Conservation (phyloP, 2,113 vertebrate species). For the Chlamydotis undulata region DNA sequence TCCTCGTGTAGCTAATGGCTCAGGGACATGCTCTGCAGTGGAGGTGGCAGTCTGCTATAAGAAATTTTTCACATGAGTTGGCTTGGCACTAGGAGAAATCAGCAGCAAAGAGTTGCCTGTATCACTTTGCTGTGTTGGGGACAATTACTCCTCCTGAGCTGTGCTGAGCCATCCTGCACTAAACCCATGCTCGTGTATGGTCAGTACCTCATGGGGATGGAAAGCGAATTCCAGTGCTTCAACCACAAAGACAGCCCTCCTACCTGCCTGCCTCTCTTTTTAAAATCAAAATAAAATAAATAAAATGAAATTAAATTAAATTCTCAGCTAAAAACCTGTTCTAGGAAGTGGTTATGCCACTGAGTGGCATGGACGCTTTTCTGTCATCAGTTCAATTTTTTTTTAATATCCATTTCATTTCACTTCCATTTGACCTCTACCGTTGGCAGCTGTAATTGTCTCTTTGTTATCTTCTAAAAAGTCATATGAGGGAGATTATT, state of each 20-base stretch:
- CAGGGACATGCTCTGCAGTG: neutral
- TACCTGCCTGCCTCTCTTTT: neutral
- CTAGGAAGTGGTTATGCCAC: neutral
- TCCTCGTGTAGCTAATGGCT: neutral
- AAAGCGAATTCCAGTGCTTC: neutral
- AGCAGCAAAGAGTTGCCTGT: neutral
- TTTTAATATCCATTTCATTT: slow-evolving; percentile 12
- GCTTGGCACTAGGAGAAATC: neutral
- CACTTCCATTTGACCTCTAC: slow-evolving; percentile 12
- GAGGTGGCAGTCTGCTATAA: neutral
- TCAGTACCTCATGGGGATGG: neutral
- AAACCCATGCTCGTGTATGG: rapidly evolving
- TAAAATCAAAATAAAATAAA: slow-evolving; percentile 1
- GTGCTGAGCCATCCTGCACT: neutral
- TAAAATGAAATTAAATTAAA: neutral
- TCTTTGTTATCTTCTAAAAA: slow-evolving; percentile 21
- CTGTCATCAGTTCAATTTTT: neutral
- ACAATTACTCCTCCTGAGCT: neutral
- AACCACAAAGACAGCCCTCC: neutral
- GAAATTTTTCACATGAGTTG: neutral
- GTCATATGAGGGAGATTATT: neutral
- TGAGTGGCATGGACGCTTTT: neutral
- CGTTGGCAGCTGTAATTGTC: slow-evolving; percentile 16
- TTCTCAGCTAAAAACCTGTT: neutral
- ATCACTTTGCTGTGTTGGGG: neutral